These are phyloP conservation scores for Betta splendens DNA, from an alignment of 2,797 vertebrate genomes.

Conservation along the genomic window DNA sequence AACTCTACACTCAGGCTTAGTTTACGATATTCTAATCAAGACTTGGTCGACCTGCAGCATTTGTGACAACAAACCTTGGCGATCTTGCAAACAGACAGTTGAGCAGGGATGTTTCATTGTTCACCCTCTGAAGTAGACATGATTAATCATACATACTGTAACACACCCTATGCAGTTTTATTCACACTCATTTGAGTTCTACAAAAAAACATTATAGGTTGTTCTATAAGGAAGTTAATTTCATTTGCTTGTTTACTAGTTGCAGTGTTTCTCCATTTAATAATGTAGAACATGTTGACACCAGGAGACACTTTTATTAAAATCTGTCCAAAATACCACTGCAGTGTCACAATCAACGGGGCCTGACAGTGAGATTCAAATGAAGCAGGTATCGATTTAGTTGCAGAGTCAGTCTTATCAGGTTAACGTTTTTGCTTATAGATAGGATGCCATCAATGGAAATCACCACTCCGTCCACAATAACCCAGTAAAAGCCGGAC, in stretches of 20 bases:
- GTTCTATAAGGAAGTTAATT: background rate
- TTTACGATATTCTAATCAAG: conserved; percentile 9
- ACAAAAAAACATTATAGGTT: background rate
- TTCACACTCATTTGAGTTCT: background rate
- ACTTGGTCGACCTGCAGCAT: conserved; percentile 41
- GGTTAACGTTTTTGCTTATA: background rate
- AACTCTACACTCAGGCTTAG: conserved; percentile 21
- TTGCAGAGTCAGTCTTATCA: background rate
- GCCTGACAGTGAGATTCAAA: background rate
- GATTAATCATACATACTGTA: conserved; percentile 8
- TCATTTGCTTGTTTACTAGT: background rate
- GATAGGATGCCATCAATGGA: background rate
- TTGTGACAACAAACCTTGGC: conserved; percentile 3
- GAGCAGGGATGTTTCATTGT: conserved; percentile 7
- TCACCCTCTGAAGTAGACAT: conserved; percentile 11
- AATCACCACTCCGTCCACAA: background rate
- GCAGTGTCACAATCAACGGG: background rate
- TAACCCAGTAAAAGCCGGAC: conserved; percentile 1
- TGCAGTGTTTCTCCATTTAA: background rate
- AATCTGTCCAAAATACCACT: background rate
- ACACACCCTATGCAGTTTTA: conserved; percentile 39
- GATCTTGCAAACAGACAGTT: background rate
- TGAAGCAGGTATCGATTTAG: background rate
- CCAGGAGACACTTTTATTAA: background rate
- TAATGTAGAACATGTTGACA: background rate